Percentiles rank a stretch among this genome's conserved stretches.
Evolutionary conservation across 2,113 vertebrate species (phyloP).

Genomic region (Aix galericulata): DNA sequence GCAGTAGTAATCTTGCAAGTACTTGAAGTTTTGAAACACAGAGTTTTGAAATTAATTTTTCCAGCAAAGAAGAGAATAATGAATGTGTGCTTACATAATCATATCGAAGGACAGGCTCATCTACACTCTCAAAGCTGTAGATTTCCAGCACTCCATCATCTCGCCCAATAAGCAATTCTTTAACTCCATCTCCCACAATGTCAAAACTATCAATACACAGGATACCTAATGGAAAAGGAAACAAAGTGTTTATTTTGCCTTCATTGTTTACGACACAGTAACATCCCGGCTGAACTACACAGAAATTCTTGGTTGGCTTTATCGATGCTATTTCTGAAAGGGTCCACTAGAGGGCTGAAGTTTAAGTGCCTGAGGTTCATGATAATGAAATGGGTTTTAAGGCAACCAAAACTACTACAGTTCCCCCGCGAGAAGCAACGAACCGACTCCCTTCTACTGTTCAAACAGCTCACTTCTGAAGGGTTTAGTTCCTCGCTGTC

Average conservation of each 20-base stretch:
- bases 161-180: conserved; percentile 90
- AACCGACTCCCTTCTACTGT: not conserved
- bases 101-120: conserved; percentile 85
- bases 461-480: not conserved
- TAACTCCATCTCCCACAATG: conserved; percentile 93
- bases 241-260: not conserved
- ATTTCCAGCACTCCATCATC: conserved; percentile 93
- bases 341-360: not conserved
- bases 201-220: conserved; percentile 94
- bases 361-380: not conserved
- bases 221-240: conserved; percentile 79
- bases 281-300: not conserved
- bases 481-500: not conserved
- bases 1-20: not conserved
- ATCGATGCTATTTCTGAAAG: not conserved
- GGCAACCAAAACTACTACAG: not conserved
- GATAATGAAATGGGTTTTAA: not conserved
- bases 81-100: conserved; percentile 82
- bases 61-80: not conserved
- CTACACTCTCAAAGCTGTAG: conserved; percentile 84
- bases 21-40: not conserved
- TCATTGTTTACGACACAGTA: not conserved
- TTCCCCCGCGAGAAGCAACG: not conserved
- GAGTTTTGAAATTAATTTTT: not conserved
- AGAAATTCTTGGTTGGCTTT: not conserved